Evolutionary conservation across 2,888 invertebrate genomes (phyloP), one percentile per base, ranked within the genome.

Genomic region (Microchrysa polita): DNA sequence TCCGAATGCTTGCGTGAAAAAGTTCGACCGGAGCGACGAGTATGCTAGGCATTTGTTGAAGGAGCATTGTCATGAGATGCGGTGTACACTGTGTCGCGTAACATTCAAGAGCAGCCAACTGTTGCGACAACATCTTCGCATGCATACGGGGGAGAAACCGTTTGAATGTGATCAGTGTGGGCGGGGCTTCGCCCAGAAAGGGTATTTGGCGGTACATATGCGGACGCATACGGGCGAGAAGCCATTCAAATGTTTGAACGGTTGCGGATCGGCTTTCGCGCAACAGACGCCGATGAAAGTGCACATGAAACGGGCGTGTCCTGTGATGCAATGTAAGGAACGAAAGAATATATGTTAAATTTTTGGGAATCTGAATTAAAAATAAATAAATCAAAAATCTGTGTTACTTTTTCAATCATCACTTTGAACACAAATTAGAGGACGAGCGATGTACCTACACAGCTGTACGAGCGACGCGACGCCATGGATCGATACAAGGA

Each of bases 121-220:
- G 23, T 60, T 74, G 16, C 72, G 23, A 16, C 61, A 69, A 34
- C 73, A 74, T 59, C 44, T 74, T n/a, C 74, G 76, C 27, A 34
- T 2, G 2, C 75, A 76, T 27, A 83, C 84, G 79, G 84, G 83
- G 81, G 84, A 84, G 81, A 84, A 84, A 79, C 84, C 84, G 79
- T 84, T 83, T 81, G 80, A 81, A 80, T 84, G 84, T 81, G 80
- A 82, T 79, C 83, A 84, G 79, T 83, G 83, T 80, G 83, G 82
- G 81, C 83, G 83, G 80, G 81, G 83, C 78, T 84, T 84, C 80
- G 83, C 84, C 78, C 84, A 84, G 80, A 83, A 83, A 81, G 84
- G 84, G 81, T 84, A 84, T 79, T 82, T 84, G 77, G 84, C 83
- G 81, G 84, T 84, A 81, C 84, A 84, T 80, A 84, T 83, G 80